A percentile compares a stretch with the other conserved stretches of the same genome.
Conservation (phyloP, 2,888 invertebrate genomes). For the Microdon myrmicae region DNA sequence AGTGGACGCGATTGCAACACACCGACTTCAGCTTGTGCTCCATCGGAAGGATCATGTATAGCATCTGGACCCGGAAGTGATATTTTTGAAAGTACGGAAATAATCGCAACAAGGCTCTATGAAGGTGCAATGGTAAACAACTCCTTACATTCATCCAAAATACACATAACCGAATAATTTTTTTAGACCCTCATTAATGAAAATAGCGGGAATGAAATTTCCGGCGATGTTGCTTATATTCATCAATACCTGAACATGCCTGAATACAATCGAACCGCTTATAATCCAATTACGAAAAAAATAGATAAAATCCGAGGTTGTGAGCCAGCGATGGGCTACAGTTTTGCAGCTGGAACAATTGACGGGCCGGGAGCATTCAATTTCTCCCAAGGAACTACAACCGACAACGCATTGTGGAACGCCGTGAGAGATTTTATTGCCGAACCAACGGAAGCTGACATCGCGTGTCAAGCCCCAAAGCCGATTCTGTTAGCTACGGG, state of each 20-base stretch:
- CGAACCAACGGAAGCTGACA: constrained; percentile 77
- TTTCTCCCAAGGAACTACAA: constrained; percentile 84
- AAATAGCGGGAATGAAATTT: constrained; percentile 72
- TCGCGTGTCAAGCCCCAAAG: constrained; percentile 86
- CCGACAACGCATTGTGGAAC: constrained; percentile 87
- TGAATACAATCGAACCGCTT: constrained; percentile 71
- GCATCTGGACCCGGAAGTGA: constrained; percentile 89
- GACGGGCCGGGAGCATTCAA: constrained; percentile 89
- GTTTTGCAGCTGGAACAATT: constrained; percentile 92
- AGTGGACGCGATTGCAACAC: constrained; percentile 82
- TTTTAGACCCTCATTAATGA: constrained; percentile 65
- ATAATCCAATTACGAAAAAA: constrained; percentile 71
- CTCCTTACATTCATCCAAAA: background rate
- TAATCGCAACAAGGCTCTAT: constrained; percentile 83
- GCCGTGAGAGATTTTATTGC: constrained; percentile 81
- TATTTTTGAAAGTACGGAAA: constrained; percentile 91
- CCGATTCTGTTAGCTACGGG: constrained; percentile 91
- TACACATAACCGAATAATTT: background rate
- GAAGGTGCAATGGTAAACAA: constrained; percentile 80
- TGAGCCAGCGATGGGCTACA: constrained; percentile 91
- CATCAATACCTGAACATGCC: constrained; percentile 92
- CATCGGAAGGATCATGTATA: constrained; percentile 78
- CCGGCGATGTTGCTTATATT: constrained; percentile 77
- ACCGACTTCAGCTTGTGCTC: constrained; percentile 76
- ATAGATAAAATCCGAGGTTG: constrained; percentile 77